Conservation (phyloP, 2,888 invertebrate genomes). For the Philhelius pedissequus region DNA sequence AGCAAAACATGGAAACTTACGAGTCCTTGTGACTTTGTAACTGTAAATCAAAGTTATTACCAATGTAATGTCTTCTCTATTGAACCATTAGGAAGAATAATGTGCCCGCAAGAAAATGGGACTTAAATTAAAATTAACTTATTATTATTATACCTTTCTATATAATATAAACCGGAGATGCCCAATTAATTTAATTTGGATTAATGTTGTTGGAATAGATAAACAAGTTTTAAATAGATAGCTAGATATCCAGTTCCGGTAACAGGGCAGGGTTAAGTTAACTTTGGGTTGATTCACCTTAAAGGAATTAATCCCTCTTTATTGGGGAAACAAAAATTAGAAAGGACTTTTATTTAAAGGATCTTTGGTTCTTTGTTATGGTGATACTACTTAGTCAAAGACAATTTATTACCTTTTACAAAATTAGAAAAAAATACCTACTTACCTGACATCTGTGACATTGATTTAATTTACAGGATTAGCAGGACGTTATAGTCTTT, state of each 20-base stretch:
- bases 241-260: too few species aligned
- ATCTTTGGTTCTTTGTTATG: too few species aligned
- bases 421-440: too few species aligned
- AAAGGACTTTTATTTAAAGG: too few species aligned
- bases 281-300: neutral
- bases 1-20: constrained; percentile 13
- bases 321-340: too few species aligned
- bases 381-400: too few species aligned
- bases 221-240: neutral
- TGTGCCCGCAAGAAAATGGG: constrained; percentile 30
- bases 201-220: neutral
- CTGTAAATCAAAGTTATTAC: constrained; percentile 61
- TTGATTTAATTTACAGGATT: too few species aligned
- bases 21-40: constrained; percentile 36
- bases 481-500: too few species aligned
- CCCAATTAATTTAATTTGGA: constrained; percentile 6
- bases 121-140: constrained; percentile 57
- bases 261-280: neutral
- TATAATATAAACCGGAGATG: constrained; percentile 3
- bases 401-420: too few species aligned
- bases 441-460: too few species aligned
- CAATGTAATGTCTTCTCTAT: constrained; percentile 59
- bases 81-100: constrained; percentile 60
- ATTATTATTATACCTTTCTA: constrained; percentile 32
- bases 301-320: too few species aligned